phyloP scores from a whole-genome alignment of 2,888 invertebrate genomes.

The Cephus sareptanus region DNA sequence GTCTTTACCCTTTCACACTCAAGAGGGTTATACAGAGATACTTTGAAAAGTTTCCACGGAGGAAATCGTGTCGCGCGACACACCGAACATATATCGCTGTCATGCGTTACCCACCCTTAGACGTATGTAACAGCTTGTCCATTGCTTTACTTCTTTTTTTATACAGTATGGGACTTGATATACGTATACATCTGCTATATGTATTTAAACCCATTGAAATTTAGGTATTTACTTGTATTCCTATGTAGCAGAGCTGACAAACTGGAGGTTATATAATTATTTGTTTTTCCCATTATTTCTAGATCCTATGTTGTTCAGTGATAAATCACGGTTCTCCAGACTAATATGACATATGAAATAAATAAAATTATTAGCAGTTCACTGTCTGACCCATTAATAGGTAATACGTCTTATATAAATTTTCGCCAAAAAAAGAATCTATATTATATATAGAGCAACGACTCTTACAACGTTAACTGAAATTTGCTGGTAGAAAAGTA shows the following conservation, averaged over 20 bases:
- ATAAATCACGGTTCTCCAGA: too few species aligned
- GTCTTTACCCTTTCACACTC: background rate
- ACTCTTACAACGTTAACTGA: too few species aligned
- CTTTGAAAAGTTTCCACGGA: background rate
- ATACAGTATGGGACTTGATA: too few species aligned
- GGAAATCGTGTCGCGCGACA: background rate
- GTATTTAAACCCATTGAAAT: too few species aligned
- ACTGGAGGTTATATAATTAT: background rate
- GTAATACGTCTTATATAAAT: too few species aligned
- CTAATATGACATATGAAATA: too few species aligned
- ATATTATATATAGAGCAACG: too few species aligned
- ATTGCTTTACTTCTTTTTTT: background rate
- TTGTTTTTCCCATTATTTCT: background rate
- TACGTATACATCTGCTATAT: too few species aligned
- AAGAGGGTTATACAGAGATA: background rate
- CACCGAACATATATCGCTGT: background rate
- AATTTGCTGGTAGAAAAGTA: too few species aligned
- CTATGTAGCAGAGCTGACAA: background rate
- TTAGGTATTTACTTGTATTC: background rate
- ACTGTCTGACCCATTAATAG: too few species aligned
- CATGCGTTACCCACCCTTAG: background rate
- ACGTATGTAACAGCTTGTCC: background rate
- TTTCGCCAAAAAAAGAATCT: too few species aligned
- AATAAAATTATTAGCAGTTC: too few species aligned
- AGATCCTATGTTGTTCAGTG: background rate